Evolutionary conservation across 2,888 invertebrate genomes (phyloP).

Genomic region (Mesorhabditis spiculigera): DNA sequence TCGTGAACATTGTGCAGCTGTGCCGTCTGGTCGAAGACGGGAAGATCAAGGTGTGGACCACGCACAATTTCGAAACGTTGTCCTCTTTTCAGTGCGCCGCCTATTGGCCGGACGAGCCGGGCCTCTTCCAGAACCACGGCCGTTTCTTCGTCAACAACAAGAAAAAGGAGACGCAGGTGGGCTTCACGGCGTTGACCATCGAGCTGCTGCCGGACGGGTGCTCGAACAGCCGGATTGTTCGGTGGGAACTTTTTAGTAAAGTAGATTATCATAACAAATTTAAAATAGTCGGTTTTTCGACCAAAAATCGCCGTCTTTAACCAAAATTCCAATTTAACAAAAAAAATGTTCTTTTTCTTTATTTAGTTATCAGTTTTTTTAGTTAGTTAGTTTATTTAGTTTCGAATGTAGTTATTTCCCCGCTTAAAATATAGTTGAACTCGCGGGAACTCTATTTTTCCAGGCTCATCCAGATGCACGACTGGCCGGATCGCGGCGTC

Average conservation of each 20-base stretch:
- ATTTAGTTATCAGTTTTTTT: no score
- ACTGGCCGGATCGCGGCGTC: not conserved
- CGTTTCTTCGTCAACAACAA: not conserved
- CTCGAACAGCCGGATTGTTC: not conserved
- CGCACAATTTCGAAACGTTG: no score
- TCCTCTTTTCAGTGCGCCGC: not conserved
- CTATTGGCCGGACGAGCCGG: not conserved
- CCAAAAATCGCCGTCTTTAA: no score
- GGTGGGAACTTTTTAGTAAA: not conserved
- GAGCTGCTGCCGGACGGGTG: constrained; percentile 1
- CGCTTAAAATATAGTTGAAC: not conserved
- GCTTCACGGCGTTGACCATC: not conserved
- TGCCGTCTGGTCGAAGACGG: no score
- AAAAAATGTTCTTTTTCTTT: no score
- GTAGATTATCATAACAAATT: not conserved
- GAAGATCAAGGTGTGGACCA: no score
- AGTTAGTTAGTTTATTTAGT: no score
- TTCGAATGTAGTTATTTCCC: not conserved
- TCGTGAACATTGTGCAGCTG: no score
- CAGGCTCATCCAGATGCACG: not conserved
- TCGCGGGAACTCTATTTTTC: not conserved
- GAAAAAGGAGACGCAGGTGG: not conserved
- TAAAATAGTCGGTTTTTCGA: no score
- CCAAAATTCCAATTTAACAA: no score
- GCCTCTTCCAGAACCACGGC: not conserved